Base-by-base conservation (phyloP, 1,140 invertebrate species). In the Megathymus violae region DNA sequence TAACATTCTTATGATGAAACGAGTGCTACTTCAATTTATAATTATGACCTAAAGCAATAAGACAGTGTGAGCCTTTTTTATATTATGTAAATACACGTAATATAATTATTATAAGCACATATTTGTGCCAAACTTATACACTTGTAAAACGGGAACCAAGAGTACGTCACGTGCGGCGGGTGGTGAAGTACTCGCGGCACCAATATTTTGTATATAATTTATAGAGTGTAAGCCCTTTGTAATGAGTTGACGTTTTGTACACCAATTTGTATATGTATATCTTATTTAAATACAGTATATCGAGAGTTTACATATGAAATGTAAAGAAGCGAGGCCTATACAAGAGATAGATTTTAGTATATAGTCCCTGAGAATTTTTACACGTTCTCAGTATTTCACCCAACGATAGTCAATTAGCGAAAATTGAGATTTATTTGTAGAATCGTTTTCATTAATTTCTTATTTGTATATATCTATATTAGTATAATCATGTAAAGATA, bases 381-480 rank as follows among this genome's bases (percentile, higher is more conserved):
- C 31, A 64, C 64, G 63, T 78, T 81, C 81, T 80, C 88, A 77
- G 82, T 81, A 80, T 71, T 84, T 83, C 83, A 88, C 88, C 88
- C 88, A 90, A 90, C 88, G 88, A 90, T 90, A 90, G 88, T 90
- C 88, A 90, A 89, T 89, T 90, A 90, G 82, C 63, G 83, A 74
- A 70, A 74, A 78, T 76, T 75, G 77, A 84, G 75, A 80, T 84
- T 84, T 81, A 74, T 84, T 82, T 80, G 71, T 80, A 82, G 70
- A 74, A 73, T 64, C 61, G 69, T 76, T 75, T 71, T 74, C 70
- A 62, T 72, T 76, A 70, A 69, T 85, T 77, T 75, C 69, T 71
- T 78, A 78, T 65, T 62, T 85, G 80, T 85, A 85, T 76, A 84
- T 85, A 86, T 73, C 64, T 76, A 80, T 71, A 78, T 58, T 67